Evolutionary conservation across 1,140 invertebrate species (phyloP).

Genomic region (Dendrolimus punctatus): DNA sequence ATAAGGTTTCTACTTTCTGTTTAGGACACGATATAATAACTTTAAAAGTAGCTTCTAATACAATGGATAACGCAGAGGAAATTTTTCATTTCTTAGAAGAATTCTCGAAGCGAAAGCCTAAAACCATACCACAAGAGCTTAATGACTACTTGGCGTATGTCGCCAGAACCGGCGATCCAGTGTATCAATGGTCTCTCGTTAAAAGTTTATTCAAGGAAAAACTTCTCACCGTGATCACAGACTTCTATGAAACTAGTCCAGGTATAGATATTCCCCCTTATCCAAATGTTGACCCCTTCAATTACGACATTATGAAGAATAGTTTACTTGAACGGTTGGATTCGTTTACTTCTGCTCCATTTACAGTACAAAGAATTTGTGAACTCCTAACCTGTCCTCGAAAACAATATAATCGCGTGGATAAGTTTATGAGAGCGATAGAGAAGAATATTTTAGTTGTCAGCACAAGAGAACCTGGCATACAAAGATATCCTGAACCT

Average conservation of each 20-base stretch:
- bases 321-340: constrained; percentile 89
- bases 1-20: too few species aligned
- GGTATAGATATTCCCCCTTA: constrained; percentile 83
- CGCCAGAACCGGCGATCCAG: constrained; percentile 93
- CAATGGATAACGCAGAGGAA: constrained; percentile 90
- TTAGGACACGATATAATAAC: too few species aligned
- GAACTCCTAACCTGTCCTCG: constrained; percentile 91
- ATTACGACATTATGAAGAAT: constrained; percentile 91
- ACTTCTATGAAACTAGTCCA: constrained; percentile 87
- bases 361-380: constrained; percentile 96
- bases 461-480: constrained; percentile 92
- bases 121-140: constrained; percentile 89
- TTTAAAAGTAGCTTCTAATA: not conserved
- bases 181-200: constrained; percentile 92
- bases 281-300: constrained; percentile 93
- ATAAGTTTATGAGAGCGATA: constrained; percentile 96
- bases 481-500: constrained; percentile 72
- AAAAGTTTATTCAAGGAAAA: constrained; percentile 92
- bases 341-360: constrained; percentile 90
- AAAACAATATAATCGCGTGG: constrained; percentile 95
- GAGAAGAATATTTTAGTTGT: constrained; percentile 97
- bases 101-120: constrained; percentile 86
- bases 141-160: constrained; percentile 94
- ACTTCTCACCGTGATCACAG: constrained; percentile 86
- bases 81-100: constrained; percentile 86